phyloP scores from a whole-genome alignment of 2,888 invertebrate genomes.

The Alloplasta piceator region DNA sequence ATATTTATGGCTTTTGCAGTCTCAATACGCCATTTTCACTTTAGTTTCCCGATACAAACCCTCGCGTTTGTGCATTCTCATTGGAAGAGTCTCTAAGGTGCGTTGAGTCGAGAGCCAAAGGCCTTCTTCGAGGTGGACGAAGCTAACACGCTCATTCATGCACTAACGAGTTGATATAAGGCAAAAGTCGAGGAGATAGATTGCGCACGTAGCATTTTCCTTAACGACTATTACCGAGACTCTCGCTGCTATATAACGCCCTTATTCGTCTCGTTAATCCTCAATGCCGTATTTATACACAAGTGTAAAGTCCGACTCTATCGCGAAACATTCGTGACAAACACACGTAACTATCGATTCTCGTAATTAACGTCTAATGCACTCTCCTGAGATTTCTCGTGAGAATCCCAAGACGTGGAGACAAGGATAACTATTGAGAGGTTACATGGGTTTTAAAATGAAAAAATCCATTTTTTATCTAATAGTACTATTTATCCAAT shows the following conservation, averaged over 20 bases:
- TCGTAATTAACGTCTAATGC: conserved; percentile 43
- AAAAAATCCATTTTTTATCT: too few species aligned
- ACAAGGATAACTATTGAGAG: conserved; percentile 7
- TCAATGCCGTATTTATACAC: conserved; percentile 10
- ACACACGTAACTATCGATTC: conserved; percentile 27
- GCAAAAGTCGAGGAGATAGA: conserved; percentile 50
- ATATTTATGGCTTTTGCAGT: too few species aligned
- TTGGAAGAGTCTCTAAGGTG: conserved; percentile 22
- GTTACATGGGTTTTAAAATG: too few species aligned
- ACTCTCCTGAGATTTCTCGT: conserved; percentile 26
- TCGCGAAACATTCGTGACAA: neutral
- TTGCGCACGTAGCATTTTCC: conserved; percentile 46
- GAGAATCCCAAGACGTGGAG: conserved; percentile 32
- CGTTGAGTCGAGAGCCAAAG: conserved; percentile 38
- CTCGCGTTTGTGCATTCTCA: conserved; percentile 20
- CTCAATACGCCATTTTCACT: too few species aligned
- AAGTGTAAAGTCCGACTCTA: conserved; percentile 34
- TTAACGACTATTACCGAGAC: conserved; percentile 56
- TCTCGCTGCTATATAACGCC: conserved; percentile 41
- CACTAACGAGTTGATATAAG: conserved; percentile 63
- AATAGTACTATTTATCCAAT: too few species aligned
- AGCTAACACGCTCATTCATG: conserved; percentile 27
- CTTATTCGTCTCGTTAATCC: conserved; percentile 56
- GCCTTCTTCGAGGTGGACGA: conserved; percentile 2
- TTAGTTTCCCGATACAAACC: too few species aligned